Evolutionary conservation across 2,888 invertebrate genomes (phyloP), one percentile per base, ranked within the genome.

Genomic region (Spisula solida): DNA sequence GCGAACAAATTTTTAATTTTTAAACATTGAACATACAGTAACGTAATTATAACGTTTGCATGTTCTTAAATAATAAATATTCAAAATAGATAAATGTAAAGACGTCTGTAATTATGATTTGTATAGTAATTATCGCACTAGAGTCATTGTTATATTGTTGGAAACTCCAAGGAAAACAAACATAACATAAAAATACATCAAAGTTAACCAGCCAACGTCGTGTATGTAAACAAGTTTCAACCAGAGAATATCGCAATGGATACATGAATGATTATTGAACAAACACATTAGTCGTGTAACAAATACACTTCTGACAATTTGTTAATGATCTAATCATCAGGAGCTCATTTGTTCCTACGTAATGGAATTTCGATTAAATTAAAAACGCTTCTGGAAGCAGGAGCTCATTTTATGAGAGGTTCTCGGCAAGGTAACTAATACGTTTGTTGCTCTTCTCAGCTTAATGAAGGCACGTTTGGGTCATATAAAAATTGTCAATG

Each of bases 341-440:
- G 29, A 31, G 12, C 75, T 34, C 31, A 31, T 75, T 75, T 75
- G 75, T 75, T 10, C 34, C 31, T 34, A 75, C 75, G 34, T 75
- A 75, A 75, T 75, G 75, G 31, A 34, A 75, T 75, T 75, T 75
- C 75, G 29, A 75, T 75, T 75, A 18, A 75, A 75, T 75, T 75
- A 75, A 31, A 31, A 6, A 75, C 34, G 16, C 75, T 31, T 75
- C 75, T 34, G 0, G 18, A 25, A 75, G 18, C 34, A 75, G 0
- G 75, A 31, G 60, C 60, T n/a, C 25, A 25, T 25, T 66, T 66
- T 66, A 66, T n/a, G 25, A 25, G 60, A 66, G 8, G 8, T 25
- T 66, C 60, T 66, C 25, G 10, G 25, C n/a, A 10, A 66, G 10
- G 10, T 0, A 66, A 25, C 60, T n/a, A 60, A 60, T n/a, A 20